These are phyloP conservation scores for Drosophila jambulina DNA, from an alignment of 1,140 invertebrate genomes.

Conservation along the genomic window DNA sequence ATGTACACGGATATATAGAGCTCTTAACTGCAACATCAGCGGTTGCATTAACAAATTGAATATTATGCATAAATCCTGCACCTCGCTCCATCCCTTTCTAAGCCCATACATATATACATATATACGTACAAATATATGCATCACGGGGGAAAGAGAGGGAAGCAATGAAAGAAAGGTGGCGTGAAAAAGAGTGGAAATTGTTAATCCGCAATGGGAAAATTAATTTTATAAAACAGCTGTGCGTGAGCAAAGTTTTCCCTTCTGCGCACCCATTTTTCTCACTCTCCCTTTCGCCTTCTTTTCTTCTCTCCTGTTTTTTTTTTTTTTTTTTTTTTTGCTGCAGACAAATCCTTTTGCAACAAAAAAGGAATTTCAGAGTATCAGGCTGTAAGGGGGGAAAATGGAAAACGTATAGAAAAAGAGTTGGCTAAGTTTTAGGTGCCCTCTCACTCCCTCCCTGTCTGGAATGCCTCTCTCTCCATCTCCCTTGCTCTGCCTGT, in stretches of 20 bases:
- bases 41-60: slow-evolving; percentile 53
- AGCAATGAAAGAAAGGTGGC: slow-evolving; percentile 10
- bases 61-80: slow-evolving; percentile 65
- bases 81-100: slow-evolving; percentile 19
- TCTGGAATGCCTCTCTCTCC: slow-evolving; percentile 21
- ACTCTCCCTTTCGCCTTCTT: slow-evolving; percentile 3
- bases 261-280: slow-evolving; percentile 5
- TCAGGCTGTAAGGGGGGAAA: slow-evolving; percentile 16
- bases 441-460: slow-evolving; percentile 18
- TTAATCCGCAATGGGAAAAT: slow-evolving; percentile 85
- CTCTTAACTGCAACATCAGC: slow-evolving; percentile 6
- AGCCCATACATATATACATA: slow-evolving; percentile 9
- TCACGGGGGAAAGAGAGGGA: not conserved
- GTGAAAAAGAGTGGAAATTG: slow-evolving; percentile 68
- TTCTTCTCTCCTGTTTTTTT: not conserved
- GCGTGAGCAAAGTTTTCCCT: slow-evolving; percentile 48
- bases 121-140: not conserved
- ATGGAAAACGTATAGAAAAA: slow-evolving; percentile 54
- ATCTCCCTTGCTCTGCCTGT: not conserved
- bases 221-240: slow-evolving; percentile 84
- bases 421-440: slow-evolving; percentile 61
- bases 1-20: slow-evolving; percentile 13
- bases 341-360: slow-evolving; percentile 49
- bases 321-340: slow-evolving; percentile 9
- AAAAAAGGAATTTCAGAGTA: slow-evolving; percentile 16